Evolutionary conservation across 1,140 invertebrate species (phyloP).

Genomic region (Cydia splendana): DNA sequence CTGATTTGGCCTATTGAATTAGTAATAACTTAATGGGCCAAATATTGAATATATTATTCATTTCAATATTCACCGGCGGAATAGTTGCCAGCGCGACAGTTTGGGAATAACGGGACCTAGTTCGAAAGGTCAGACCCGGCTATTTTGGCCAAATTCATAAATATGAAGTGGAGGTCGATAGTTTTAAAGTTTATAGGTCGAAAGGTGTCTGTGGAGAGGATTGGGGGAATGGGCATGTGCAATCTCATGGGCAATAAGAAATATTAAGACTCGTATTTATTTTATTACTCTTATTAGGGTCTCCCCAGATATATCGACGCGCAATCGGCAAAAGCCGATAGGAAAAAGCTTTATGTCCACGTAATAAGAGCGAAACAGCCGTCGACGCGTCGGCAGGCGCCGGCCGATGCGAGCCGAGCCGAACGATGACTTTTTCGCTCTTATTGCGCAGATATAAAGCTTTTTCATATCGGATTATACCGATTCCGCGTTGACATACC

Average conservation of each 20-base stretch:
- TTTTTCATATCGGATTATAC: no score
- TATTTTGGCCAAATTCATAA: conserved; percentile 21
- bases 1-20: neutral
- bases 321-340: no score
- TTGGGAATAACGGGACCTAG: conserved; percentile 1
- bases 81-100: neutral
- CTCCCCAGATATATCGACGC: no score
- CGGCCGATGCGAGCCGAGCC: no score
- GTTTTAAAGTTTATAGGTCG: conserved; percentile 6
- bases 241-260: neutral
- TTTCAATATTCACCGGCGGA: conserved; percentile 6
- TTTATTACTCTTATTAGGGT: no score
- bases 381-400: no score
- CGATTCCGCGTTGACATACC: no score
- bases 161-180: neutral
- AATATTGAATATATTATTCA: conserved; percentile 25
- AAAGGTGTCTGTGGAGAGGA: neutral
- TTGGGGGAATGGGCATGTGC: neutral
- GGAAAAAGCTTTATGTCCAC: no score
- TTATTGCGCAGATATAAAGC: no score
- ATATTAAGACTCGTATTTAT: no score
- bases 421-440: no score
- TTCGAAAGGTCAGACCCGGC: conserved; percentile 26
- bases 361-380: no score
- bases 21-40: conserved; percentile 21